Base-by-base conservation (phyloP, 2,888 invertebrate genomes). In the Galerucella pusilla region DNA sequence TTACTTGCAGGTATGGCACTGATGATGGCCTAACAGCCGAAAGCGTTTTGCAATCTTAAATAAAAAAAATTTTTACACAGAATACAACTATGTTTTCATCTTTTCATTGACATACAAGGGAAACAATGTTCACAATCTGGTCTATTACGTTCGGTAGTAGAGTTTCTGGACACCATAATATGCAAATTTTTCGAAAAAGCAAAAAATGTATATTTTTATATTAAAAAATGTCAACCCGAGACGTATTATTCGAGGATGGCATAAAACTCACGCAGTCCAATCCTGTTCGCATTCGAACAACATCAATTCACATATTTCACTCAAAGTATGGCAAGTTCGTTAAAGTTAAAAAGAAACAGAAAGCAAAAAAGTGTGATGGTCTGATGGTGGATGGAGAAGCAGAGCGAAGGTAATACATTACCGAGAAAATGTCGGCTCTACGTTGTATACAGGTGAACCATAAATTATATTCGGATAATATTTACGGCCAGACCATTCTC, bases 391-490 rank as follows among this genome's bases (percentile, higher is more conserved):
- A 65, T 46, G 64, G 46, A 65, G 46, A 42, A 63, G 81, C 74
- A 79, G 72, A 75, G 76, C 77, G 74, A 64, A 71, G 74, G 78
- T 80, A 82, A 83, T 84, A 82, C 80, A 81, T 82, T 79, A 79
- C 79, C 76, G 73, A 81, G 83, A 83, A 80, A 81, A 81, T 80
- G 82, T 79, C 82, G 83, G 80, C 80, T 79, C 82, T 82, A 79
- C 80, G 79, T 83, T 83, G 81, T 84, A 83, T 82, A 84, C 84
- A 85, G 83, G 84, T 84, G 83, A 83, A 83, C 82, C 82, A 84
- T 87, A 87, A 87, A 87, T 87, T 87, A 87, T 84, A 83, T 85
- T 85, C 85, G 84, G 85, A 84, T 86, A 87, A 86, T 87, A 87
- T 87, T 87, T 87, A 87, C 84, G 85, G 81, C 81, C 80, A 78